Base-by-base conservation (phyloP, 2,888 invertebrate genomes). In the Noctua pronuba region DNA sequence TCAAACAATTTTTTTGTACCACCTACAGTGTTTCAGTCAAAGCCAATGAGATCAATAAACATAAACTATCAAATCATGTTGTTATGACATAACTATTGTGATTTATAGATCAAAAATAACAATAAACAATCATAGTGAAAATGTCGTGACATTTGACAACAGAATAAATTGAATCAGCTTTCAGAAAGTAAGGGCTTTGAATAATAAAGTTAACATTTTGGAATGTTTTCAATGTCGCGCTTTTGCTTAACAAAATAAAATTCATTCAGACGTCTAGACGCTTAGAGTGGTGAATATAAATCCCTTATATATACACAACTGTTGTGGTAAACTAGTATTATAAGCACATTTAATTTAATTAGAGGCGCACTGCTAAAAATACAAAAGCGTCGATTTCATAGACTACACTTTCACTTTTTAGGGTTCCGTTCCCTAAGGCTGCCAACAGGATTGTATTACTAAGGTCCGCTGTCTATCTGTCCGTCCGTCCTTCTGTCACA, bases 211-310 rank as follows among this genome's bases (percentile, higher is more conserved):
- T 6, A 1, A 58, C 18, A 49, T 76, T 69, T 58, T 41, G 21
- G 16, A 58, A 31, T 46, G 18, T 46, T 60, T 82, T 69, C 55
- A 69, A 69, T 82, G 76, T 55, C n/a, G 7, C 69, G 31, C 10
- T 18, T 75, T 65, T 69, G 49, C 28, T 58, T 16, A 31, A n/a
- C 24, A 52, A 31, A 44, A 66, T 66, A 77, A 52, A 80, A 77
- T 44, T 66, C 35, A 70, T 83, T 66, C 31, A 52, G 44, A 44
- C 52, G 83, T 80, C 80, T 82, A 80, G 80, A 82, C 80, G 65
- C 28, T 58, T 55, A 31, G n/a, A 77, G 49, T 60, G 65, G 58
- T 70, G 18, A 68, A 62, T 68, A 49, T 75, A 80, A 82, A 80
- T 68, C 31, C 60, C 38, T 1, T 64, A 31, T 68, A 68, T 64